These are phyloP conservation scores for Gadopsis marmoratus DNA, from an alignment of 2,797 vertebrate genomes.

Conservation along the genomic window DNA sequence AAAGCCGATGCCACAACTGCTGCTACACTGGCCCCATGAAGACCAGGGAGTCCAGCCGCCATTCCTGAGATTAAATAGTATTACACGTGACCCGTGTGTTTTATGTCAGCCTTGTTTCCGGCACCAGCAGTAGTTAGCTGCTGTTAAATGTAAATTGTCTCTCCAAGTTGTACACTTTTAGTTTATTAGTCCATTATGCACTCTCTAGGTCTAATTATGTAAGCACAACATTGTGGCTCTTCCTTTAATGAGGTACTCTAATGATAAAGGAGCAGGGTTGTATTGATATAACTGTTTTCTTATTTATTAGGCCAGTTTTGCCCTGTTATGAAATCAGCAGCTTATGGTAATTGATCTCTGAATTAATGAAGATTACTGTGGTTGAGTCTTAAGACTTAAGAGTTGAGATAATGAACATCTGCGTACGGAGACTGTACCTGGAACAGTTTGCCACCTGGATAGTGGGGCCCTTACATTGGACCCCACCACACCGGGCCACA, in stretches of 20 bases:
- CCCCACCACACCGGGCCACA: conserved; percentile 89
- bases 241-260: not conserved
- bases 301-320: not conserved
- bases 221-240: not conserved
- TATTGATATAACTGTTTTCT: not conserved
- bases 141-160: not conserved
- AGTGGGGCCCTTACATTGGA: conserved; percentile 88
- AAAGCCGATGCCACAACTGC: conserved; percentile 95
- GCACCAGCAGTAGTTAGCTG: no score
- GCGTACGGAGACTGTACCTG: conserved; percentile 81
- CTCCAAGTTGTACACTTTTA: not conserved
- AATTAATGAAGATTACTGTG: not conserved
- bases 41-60: conserved; percentile 98
- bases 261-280: not conserved
- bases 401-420: not conserved
- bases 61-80: conserved; percentile 82
- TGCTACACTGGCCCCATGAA: conserved; percentile 95
- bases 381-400: not conserved
- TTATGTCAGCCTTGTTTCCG: not conserved
- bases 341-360: not conserved
- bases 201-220: not conserved
- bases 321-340: not conserved
- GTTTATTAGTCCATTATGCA: not conserved
- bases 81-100: not conserved
- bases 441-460: conserved; percentile 95